Conservation (phyloP, 2,888 invertebrate genomes). For the Lasioglossum calceatum region DNA sequence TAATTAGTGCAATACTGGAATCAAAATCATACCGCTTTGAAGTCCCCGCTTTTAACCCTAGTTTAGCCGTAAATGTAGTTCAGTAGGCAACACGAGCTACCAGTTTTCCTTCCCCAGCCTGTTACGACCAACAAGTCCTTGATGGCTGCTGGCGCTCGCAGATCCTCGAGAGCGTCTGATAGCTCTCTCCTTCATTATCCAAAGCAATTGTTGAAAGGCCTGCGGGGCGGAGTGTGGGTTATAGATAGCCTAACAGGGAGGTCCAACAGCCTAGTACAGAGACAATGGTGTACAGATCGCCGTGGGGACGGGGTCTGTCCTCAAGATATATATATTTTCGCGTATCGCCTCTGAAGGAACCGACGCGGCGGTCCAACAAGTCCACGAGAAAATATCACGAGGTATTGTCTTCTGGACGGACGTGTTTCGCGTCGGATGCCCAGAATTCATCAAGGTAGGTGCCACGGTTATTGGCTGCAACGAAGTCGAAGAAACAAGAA, state of each 20-base stretch:
- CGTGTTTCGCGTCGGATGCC: slow-evolving; percentile 52
- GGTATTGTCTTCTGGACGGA: slow-evolving; percentile 31
- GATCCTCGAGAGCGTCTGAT: not conserved
- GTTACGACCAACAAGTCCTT: slow-evolving; percentile 5
- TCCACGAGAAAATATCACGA: slow-evolving; percentile 50
- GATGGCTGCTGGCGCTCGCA: not conserved
- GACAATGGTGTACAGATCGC: slow-evolving; percentile 7
- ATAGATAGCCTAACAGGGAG: slow-evolving; percentile 11
- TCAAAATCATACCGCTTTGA: too few relatives aligned
- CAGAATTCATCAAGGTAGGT: slow-evolving; percentile 74
- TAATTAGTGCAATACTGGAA: too few relatives aligned
- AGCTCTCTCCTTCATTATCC: slow-evolving; percentile 12
- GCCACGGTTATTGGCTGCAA: slow-evolving; percentile 69
- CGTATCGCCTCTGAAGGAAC: not conserved
- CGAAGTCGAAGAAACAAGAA: slow-evolving; percentile 39
- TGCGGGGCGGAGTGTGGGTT: not conserved
- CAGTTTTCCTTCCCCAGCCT: not conserved
- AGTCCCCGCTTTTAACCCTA: not conserved
- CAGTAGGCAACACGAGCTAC: not conserved
- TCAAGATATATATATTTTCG: not conserved
- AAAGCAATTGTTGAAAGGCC: not conserved
- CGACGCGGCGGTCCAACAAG: not conserved
- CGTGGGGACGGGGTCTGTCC: not conserved
- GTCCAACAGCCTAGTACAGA: slow-evolving; percentile 6
- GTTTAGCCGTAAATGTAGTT: not conserved